Evolutionary conservation across 2,888 invertebrate genomes (phyloP).

Genomic region (Drosophila kuntzei): DNA sequence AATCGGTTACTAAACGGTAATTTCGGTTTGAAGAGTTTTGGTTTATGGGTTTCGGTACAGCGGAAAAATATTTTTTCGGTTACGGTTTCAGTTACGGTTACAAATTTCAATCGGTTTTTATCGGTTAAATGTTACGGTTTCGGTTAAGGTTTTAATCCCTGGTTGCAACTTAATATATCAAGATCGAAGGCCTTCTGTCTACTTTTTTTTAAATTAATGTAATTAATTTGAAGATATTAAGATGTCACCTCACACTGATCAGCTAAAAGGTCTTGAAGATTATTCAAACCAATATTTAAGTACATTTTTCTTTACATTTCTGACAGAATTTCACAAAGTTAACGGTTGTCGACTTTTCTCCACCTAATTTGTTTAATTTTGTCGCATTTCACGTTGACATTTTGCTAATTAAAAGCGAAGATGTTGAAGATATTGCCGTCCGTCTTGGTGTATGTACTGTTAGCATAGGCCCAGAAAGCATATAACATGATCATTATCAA

Average conservation of each 20-base stretch:
- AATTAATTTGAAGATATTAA: background rate
- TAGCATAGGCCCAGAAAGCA: slow-evolving; percentile 33
- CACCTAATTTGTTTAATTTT: slow-evolving; percentile 66
- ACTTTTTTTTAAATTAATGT: no score
- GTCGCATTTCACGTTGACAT: slow-evolving; percentile 45
- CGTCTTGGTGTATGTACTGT: slow-evolving; percentile 5
- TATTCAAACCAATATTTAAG: background rate
- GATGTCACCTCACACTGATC: background rate
- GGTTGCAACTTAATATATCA: no score
- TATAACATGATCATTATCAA: slow-evolving; percentile 1
- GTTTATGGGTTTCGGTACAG: no score
- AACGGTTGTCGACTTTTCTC: slow-evolving; percentile 50
- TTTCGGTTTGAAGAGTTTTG: no score
- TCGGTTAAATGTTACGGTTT: no score
- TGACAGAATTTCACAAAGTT: slow-evolving; percentile 4
- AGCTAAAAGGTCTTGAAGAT: background rate
- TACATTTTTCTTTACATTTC: background rate
- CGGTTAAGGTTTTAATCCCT: no score
- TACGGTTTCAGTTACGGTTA: no score
- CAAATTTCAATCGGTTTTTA: no score
- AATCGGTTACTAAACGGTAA: no score
- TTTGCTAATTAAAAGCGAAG: slow-evolving; percentile 68
- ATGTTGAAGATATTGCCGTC: slow-evolving; percentile 31
- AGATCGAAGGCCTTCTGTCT: no score
- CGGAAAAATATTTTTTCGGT: no score